Base-by-base conservation (phyloP, 2,888 invertebrate genomes). In the Gortyna flavago region DNA sequence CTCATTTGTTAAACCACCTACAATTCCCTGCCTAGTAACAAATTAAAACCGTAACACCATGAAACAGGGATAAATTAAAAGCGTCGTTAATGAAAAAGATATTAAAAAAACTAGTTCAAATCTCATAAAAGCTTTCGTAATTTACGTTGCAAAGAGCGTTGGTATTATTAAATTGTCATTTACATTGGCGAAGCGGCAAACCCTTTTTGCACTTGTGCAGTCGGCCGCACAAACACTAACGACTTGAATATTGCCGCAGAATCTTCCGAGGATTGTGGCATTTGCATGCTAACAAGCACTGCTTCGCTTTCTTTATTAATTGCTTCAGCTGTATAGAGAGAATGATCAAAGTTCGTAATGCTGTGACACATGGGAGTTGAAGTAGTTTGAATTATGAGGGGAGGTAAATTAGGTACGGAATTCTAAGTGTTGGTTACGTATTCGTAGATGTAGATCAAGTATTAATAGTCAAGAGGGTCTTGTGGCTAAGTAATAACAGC, bases 231-330 rank as follows among this genome's bases (percentile, higher is more conserved):
- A 93, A 94, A 93, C 93, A 93, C 94, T 95, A 95, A 94, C 93
- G 94, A 92, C 93, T 93, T 86, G 93, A 94, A 93, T 94, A 95
- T 94, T 93, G 92, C 90, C 88, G 85, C 80, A 88, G 90, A 93
- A 94, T 94, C 94, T 93, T 92, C 90, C 74, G 80, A 88, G 92
- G 90, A 93, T 92, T 92, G 92, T 89, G 86, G 90, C 90, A 94
- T 94, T 95, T 93, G 93, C 93, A 94, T 94, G 92, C 93, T 94
- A 94, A 93, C 93, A 93, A 92, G 92, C 88, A 81, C 73, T 81
- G 85, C 86, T 83, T 81, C 83, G 89, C 89, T 91, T 91, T 92
- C 92, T 92, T 94, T 93, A 93, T 93, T 93, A 94, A 94, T 94
- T 93, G 92, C 92, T 87, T 75, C 41, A 65, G 65, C 78, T 72